phyloP scores from a whole-genome alignment of 1,140 invertebrate genomes.

The Megathymus violae region DNA sequence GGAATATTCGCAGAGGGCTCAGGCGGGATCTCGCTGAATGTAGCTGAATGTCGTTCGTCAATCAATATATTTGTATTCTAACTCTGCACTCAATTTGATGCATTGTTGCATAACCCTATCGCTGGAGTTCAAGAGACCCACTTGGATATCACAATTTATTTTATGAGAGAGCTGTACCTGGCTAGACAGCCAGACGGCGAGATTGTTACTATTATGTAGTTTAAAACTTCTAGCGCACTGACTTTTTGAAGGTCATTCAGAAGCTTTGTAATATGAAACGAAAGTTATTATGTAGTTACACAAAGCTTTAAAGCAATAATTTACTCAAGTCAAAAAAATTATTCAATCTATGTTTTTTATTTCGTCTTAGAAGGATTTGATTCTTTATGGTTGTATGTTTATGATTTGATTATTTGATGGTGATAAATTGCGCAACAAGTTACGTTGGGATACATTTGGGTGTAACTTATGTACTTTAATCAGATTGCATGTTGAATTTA shows the following conservation, averaged over 20 bases:
- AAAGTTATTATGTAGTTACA: too few relatives aligned
- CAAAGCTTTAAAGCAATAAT: too few relatives aligned
- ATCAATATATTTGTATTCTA: conserved; percentile 49
- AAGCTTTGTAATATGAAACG: too few relatives aligned
- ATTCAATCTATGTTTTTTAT: too few relatives aligned
- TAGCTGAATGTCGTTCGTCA: conserved; percentile 45
- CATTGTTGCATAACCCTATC: conserved; percentile 48
- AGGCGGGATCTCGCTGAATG: conserved; percentile 42
- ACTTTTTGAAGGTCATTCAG: too few relatives aligned
- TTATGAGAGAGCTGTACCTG: conserved; percentile 10
- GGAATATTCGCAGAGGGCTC: conserved; percentile 8
- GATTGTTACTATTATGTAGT: conserved; percentile 3
- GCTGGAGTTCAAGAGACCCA: conserved; percentile 19
- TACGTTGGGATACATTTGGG: too few relatives aligned
- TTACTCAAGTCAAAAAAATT: too few relatives aligned
- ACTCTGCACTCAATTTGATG: conserved; percentile 52
- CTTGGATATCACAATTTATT: conserved; percentile 19
- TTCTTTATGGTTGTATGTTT: too few relatives aligned
- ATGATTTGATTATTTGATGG: too few relatives aligned
- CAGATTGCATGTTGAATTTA: too few relatives aligned
- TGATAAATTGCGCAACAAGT: too few relatives aligned
- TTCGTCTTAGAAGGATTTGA: background rate
- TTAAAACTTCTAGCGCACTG: conserved; percentile 1
- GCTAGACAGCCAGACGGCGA: conserved; percentile 14
- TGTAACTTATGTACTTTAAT: too few relatives aligned